Evolutionary conservation across 2,888 invertebrate species (phyloP).

Genomic region (Spicauda simplicius): DNA sequence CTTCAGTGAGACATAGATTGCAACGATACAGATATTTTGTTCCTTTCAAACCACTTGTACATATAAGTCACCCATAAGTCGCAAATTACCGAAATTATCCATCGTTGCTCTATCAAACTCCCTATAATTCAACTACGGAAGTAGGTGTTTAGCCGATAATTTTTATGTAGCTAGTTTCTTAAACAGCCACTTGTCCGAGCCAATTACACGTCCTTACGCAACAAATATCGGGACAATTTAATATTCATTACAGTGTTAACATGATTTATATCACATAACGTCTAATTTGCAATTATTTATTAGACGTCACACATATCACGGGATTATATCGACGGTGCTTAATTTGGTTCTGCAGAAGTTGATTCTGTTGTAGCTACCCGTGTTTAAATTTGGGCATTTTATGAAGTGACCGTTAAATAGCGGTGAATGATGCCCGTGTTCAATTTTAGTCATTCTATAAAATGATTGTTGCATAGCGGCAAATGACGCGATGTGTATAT

Average conservation of each 20-base stretch:
- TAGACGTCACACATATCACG: constrained; percentile 65
- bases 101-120: not conserved
- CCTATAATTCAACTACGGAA: constrained; percentile 15
- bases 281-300: constrained; percentile 61
- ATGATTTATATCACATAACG: constrained; percentile 54
- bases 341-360: constrained; percentile 55
- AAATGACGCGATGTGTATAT: no score
- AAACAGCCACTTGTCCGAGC: constrained; percentile 22
- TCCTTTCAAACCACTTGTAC: no score
- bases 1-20: no score
- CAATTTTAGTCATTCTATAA: not conserved
- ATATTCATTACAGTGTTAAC: constrained; percentile 50
- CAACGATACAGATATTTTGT: no score
- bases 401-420: not conserved
- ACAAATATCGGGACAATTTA: constrained; percentile 45
- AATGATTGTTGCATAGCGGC: not conserved
- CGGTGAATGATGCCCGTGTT: no score
- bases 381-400: not conserved
- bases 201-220: constrained; percentile 30
- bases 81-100: no score
- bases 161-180: constrained; percentile 25
- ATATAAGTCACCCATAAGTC: no score
- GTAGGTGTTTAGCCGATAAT: constrained; percentile 14
- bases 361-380: constrained; percentile 42
- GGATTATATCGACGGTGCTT: constrained; percentile 62